Evolutionary conservation across 2,113 vertebrate species (phyloP).

Genomic region (Xiphophorus maculatus): DNA sequence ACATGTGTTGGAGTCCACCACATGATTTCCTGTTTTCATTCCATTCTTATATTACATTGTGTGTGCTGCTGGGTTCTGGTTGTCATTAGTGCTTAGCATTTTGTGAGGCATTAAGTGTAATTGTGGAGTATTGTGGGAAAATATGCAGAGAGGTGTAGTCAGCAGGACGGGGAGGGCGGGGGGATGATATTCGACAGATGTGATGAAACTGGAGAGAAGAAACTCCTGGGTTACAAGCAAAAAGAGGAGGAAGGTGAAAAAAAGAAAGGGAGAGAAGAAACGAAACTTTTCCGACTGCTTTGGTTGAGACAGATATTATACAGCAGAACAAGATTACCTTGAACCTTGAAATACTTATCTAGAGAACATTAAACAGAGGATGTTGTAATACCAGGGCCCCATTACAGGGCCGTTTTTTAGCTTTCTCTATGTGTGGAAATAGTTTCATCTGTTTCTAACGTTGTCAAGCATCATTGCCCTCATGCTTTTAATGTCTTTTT

Average conservation of each 20-base stretch:
- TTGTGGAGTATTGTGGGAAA: conserved; percentile 65
- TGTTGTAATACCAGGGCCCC: not conserved
- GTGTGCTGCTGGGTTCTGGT: conserved; percentile 40
- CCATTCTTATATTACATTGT: conserved; percentile 57
- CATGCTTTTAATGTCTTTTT: not conserved
- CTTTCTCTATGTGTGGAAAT: too few species aligned
- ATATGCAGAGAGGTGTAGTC: conserved; percentile 62
- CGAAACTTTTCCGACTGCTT: not conserved
- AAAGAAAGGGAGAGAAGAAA: not conserved
- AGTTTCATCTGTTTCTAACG: too few species aligned
- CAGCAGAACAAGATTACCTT: not conserved
- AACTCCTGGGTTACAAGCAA: conserved; percentile 1
- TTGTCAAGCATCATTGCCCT: not conserved
- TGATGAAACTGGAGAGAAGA: not conserved
- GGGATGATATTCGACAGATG: conserved; percentile 6
- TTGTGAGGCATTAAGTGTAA: conserved; percentile 55
- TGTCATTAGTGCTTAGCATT: conserved; percentile 43
- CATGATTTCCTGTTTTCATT: conserved; percentile 72
- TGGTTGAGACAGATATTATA: not conserved
- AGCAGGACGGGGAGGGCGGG: not conserved
- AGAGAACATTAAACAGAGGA: not conserved
- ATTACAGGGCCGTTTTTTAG: not conserved
- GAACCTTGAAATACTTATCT: not conserved
- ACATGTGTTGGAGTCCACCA: conserved; percentile 9
- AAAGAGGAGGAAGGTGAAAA: not conserved